phyloP scores from a whole-genome alignment of 2,888 invertebrate species.

The Archips crataeganus region DNA sequence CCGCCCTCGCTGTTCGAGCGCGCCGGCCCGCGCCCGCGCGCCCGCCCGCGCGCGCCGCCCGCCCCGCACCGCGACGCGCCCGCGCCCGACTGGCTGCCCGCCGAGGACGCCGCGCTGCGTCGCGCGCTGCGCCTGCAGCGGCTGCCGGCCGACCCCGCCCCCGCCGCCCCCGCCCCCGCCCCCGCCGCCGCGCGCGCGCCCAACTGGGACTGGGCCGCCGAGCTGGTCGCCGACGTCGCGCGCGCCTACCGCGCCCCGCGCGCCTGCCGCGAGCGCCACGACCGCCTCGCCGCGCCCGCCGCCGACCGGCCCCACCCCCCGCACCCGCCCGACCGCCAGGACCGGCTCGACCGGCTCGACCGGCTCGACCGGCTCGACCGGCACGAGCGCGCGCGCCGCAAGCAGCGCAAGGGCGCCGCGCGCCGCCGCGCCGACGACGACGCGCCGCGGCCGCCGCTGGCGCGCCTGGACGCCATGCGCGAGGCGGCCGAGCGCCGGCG shows the following conservation, averaged over 20 bases:
- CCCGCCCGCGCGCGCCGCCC: constrained; percentile 84
- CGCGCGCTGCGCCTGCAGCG: constrained; percentile 91
- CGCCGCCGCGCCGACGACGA: constrained; percentile 89
- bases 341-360: constrained; percentile 93
- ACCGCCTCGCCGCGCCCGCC: constrained; percentile 93
- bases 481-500: constrained; percentile 90
- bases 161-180: constrained; percentile 77
- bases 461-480: constrained; percentile 91
- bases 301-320: constrained; percentile 90
- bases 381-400: constrained; percentile 94
- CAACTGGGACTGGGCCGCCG: constrained; percentile 98
- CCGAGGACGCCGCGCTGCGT: constrained; percentile 95
- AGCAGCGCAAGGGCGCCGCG: constrained; percentile 92
- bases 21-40: constrained; percentile 88
- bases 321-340: constrained; percentile 90
- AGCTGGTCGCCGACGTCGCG: constrained; percentile 95
- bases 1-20: constrained; percentile 90
- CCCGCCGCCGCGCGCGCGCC: constrained; percentile 92
- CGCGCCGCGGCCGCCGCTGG: constrained; percentile 73
- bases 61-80: constrained; percentile 91
- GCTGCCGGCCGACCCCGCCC: constrained; percentile 84
- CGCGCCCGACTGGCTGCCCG: constrained; percentile 95
- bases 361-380: constrained; percentile 95
- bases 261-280: constrained; percentile 96
- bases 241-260: constrained; percentile 95